phyloP scores from a whole-genome alignment of 2,888 invertebrate species.

The Nephrocerus scutellatus region DNA sequence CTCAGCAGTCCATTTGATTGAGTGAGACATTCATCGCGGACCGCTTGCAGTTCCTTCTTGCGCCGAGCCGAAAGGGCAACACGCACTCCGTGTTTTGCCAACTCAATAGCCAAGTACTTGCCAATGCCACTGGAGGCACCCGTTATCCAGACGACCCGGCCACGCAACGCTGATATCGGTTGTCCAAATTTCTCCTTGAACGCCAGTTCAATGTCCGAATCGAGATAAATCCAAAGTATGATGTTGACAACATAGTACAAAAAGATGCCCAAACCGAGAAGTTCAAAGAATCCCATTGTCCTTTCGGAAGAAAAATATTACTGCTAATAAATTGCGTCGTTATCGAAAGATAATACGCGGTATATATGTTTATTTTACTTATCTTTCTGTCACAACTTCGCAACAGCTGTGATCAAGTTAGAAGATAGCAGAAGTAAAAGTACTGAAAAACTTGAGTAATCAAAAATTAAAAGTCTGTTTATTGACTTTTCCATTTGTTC shows the following conservation, averaged over 20 bases:
- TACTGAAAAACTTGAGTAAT: no score
- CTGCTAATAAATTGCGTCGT: no score
- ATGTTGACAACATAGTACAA: conserved; percentile 49
- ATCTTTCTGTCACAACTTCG: no score
- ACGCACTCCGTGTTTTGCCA: conserved; percentile 61
- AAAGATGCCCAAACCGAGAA: not conserved
- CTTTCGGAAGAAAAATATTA: no score
- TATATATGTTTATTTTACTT: no score
- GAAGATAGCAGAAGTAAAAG: no score
- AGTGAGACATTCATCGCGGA: conserved; percentile 57
- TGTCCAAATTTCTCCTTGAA: conserved; percentile 57
- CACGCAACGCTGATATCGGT: conserved; percentile 51
- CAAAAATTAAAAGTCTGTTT: no score
- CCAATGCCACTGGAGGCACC: conserved; percentile 83
- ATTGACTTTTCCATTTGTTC: no score
- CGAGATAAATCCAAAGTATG: conserved; percentile 51
- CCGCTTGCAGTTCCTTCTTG: conserved; percentile 55
- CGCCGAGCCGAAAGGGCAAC: conserved; percentile 63
- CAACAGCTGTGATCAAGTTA: no score
- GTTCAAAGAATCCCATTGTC: not conserved
- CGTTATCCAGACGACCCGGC: conserved; percentile 75
- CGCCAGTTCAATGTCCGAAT: conserved; percentile 56
- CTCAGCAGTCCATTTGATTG: conserved; percentile 45
- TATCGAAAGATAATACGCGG: no score
- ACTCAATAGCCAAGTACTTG: conserved; percentile 60